phyloP scores from a whole-genome alignment of 2,888 invertebrate species.

The Drosophila recens region DNA sequence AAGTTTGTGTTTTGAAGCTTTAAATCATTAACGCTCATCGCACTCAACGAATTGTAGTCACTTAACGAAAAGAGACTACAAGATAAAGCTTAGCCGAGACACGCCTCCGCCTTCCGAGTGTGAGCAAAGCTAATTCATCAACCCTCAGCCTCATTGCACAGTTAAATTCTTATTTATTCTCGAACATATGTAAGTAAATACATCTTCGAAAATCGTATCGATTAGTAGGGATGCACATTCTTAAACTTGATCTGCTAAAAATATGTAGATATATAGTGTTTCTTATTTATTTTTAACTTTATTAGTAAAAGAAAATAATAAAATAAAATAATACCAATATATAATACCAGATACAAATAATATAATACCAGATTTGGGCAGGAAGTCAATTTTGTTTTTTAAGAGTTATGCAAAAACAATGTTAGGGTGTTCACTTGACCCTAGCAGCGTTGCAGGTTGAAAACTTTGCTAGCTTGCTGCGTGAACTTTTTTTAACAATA shows the following conservation, averaged over 20 bases:
- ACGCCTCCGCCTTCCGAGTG: not conserved
- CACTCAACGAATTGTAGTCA: not conserved
- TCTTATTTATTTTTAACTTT: not conserved
- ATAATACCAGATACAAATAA: too few species aligned
- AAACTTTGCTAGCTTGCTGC: too few species aligned
- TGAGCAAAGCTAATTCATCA: not conserved
- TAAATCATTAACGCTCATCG: not conserved
- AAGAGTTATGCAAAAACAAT: too few species aligned
- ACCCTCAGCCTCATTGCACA: not conserved
- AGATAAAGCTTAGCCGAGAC: not conserved
- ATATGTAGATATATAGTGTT: too few species aligned
- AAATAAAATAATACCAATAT: too few species aligned
- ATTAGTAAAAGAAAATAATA: not conserved
- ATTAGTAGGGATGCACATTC: conserved; percentile 13
- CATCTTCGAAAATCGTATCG: conserved; percentile 12
- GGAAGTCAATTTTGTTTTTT: too few species aligned
- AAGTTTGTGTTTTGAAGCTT: not conserved
- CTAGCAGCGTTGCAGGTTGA: too few species aligned
- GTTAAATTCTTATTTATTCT: too few species aligned
- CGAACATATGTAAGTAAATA: not conserved
- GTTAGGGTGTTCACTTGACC: too few species aligned
- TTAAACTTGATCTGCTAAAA: not conserved
- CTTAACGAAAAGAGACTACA: not conserved
- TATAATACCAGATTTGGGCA: too few species aligned
- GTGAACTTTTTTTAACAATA: too few species aligned